A percentile compares a stretch with the other conserved stretches of the same genome.
Evolutionary conservation across 2,113 vertebrate species (phyloP).

Genomic region (Phasianus colchicus): DNA sequence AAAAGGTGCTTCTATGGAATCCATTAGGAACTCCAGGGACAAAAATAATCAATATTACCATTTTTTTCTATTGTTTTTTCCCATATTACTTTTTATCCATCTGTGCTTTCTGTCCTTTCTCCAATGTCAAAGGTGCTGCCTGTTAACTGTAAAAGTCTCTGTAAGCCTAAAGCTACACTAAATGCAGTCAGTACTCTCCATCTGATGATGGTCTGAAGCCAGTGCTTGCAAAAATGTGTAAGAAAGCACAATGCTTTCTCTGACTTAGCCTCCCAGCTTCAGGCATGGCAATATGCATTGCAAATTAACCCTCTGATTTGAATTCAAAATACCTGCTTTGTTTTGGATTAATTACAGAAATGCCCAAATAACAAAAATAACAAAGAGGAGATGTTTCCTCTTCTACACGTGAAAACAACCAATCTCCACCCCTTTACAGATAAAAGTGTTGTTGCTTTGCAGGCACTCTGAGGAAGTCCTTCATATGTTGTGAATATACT

Average conservation of each 20-base stretch:
- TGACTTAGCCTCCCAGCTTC: not conserved
- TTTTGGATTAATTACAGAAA: conserved; percentile 3
- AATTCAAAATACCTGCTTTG: not conserved
- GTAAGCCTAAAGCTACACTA: not conserved
- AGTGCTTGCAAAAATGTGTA: not conserved
- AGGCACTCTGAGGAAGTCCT: not conserved
- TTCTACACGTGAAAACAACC: not conserved
- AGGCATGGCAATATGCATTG: not conserved
- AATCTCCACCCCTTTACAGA: not conserved
- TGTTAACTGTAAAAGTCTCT: not conserved
- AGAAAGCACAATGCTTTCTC: not conserved
- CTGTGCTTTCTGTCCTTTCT: not conserved
- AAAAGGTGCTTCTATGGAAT: not conserved
- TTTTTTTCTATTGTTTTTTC: not conserved
- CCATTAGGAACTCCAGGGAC: not conserved
- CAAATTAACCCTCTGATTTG: conserved; percentile 8
- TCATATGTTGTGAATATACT: not conserved
- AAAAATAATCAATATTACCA: not conserved
- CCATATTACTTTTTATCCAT: not conserved
- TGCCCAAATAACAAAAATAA: not conserved
- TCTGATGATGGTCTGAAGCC: not conserved
- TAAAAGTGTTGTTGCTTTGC: not conserved
- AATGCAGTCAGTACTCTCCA: not conserved
- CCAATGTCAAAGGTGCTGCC: not conserved
- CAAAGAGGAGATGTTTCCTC: not conserved